Conservation (phyloP, 2,113 vertebrate species). For the Perccottus glenii region DNA sequence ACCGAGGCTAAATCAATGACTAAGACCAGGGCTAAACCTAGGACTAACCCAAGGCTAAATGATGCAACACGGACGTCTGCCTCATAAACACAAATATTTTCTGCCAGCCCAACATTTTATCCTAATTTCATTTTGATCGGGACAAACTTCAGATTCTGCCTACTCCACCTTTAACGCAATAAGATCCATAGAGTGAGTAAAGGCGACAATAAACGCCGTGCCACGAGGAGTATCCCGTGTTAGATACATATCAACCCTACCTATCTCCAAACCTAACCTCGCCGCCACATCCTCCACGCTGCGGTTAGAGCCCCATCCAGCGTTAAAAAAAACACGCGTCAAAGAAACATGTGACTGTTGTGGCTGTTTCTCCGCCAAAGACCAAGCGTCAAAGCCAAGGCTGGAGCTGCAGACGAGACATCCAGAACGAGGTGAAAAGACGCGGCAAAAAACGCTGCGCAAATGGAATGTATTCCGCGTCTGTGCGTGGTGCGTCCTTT, state of each 20-base stretch:
- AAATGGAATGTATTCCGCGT: not conserved
- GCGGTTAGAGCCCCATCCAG: not conserved
- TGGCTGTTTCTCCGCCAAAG: not conserved
- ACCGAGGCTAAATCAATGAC: not conserved
- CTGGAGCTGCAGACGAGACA: not conserved
- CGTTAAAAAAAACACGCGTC: not conserved
- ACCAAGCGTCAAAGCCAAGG: not conserved
- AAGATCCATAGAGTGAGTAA: not conserved
- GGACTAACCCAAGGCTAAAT: not conserved
- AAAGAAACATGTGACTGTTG: not conserved
- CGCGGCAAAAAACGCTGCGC: not conserved
- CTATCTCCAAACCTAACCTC: not conserved
- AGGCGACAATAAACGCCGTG: not conserved
- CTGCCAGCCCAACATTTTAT: not conserved
- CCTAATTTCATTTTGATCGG: not conserved
- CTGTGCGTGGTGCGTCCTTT: not conserved
- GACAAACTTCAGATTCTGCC: not conserved
- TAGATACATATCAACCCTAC: not conserved
- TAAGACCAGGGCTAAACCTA: not conserved
- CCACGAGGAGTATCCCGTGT: not conserved
- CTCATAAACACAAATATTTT: not conserved
- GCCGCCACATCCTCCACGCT: slow-evolving; percentile 8
- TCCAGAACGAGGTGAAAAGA: not conserved
- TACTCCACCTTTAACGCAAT: not conserved
- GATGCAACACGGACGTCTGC: slow-evolving; percentile 1